phyloP scores from a whole-genome alignment of 2,113 vertebrate genomes.

The Lophius piscatorius region DNA sequence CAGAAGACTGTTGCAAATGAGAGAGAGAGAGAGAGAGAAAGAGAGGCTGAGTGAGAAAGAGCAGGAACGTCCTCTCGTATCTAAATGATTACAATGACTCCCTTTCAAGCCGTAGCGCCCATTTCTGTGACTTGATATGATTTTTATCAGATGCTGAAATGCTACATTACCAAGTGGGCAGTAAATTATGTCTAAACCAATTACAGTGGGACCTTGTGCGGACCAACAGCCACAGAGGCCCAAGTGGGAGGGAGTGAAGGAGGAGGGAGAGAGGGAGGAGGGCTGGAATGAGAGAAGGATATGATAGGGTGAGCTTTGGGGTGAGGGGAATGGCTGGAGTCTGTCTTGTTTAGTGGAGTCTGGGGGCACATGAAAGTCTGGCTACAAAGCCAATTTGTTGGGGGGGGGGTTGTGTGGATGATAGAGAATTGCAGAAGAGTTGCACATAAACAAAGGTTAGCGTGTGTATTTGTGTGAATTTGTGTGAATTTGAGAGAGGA shows the following conservation, averaged over 20 bases:
- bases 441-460: conserved; percentile 46
- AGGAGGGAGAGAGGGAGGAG: conserved; percentile 51
- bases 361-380: conserved; percentile 76
- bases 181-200: conserved; percentile 92
- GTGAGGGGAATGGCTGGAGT: conserved; percentile 75
- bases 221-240: conserved; percentile 77
- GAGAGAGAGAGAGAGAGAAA: conserved; percentile 1
- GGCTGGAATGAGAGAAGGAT: conserved; percentile 78
- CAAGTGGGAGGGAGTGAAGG: conserved; percentile 70
- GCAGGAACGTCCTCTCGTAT: conserved; percentile 74
- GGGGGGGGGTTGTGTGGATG: conserved; percentile 35
- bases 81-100: conserved; percentile 84
- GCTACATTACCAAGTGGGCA: conserved; percentile 89
- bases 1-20: too few relatives aligned
- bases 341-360: conserved; percentile 89
- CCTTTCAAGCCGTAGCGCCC: conserved; percentile 81
- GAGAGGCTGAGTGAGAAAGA: conserved; percentile 50
- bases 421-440: conserved; percentile 29
- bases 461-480: conserved; percentile 14
- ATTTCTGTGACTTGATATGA: conserved; percentile 86
- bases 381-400: conserved; percentile 72
- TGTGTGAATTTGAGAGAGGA: too few relatives aligned
- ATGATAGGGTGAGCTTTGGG: conserved; percentile 58
- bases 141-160: conserved; percentile 91
- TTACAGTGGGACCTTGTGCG: conserved; percentile 84